Evolutionary conservation across 2,888 invertebrate genomes (phyloP).

Genomic region (Xanthorhoe spadicearia): DNA sequence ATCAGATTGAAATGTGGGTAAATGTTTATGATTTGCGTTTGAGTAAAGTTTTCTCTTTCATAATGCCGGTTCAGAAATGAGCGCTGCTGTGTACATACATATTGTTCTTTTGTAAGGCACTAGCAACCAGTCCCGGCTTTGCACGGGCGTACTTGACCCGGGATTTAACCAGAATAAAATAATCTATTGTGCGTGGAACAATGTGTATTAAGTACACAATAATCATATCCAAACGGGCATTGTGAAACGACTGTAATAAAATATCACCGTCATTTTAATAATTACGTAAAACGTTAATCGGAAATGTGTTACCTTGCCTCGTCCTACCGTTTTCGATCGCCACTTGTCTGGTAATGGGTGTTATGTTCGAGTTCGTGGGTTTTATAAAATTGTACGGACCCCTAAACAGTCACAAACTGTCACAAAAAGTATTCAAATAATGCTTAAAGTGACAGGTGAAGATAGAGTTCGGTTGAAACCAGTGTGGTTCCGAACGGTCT

Average conservation of each 20-base stretch:
- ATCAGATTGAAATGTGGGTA: neutral
- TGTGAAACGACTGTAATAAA: neutral
- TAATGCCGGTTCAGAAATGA: neutral
- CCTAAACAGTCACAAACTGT: constrained; percentile 10
- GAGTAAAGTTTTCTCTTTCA: neutral
- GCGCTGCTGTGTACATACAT: neutral
- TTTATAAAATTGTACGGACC: constrained; percentile 6
- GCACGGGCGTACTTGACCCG: no score
- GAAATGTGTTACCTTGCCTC: neutral
- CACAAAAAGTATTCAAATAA: constrained; percentile 25
- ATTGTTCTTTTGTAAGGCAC: neutral
- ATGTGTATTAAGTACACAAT: neutral
- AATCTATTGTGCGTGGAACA: neutral
- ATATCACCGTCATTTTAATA: neutral
- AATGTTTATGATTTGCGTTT: neutral
- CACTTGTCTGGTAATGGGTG: neutral
- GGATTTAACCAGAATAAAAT: no score
- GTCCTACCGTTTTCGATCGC: neutral
- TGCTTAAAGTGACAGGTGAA: neutral
- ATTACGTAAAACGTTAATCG: neutral
- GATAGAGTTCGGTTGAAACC: constrained; percentile 14
- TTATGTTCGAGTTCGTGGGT: constrained; percentile 8
- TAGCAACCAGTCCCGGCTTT: no score
- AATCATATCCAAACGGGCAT: neutral
- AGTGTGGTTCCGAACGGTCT: constrained; percentile 7